Conservation (phyloP, 2,113 vertebrate species). For the Triplophysa rosa region DNA sequence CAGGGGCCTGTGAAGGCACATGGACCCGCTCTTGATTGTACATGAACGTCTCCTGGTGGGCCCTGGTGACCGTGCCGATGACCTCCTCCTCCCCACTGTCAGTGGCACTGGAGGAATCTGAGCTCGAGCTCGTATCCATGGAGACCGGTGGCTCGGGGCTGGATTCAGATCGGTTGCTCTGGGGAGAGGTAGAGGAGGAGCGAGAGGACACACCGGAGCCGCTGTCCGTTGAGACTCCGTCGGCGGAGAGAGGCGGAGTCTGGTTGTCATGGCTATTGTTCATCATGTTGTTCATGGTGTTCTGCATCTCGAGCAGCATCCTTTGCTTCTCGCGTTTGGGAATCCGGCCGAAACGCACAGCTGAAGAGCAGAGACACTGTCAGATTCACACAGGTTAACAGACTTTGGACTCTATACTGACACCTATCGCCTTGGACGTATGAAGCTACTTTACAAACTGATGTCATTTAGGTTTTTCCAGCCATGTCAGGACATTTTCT, state of each 20-base stretch:
- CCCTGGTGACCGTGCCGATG: slow-evolving; percentile 84
- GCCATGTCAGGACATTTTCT: too few species aligned
- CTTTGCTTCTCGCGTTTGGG: slow-evolving; percentile 95
- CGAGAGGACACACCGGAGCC: slow-evolving; percentile 62
- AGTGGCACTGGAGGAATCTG: slow-evolving; percentile 60
- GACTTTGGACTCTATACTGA: neutral
- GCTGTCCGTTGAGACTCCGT: slow-evolving; percentile 58
- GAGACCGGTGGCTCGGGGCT: slow-evolving; percentile 48
- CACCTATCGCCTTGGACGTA: too few species aligned
- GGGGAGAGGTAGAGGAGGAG: slow-evolving; percentile 56
- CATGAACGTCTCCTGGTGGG: slow-evolving; percentile 91
- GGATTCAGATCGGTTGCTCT: slow-evolving; percentile 58
- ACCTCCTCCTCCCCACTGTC: slow-evolving; percentile 89
- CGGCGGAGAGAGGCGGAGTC: slow-evolving; percentile 16
- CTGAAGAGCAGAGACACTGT: slow-evolving; percentile 66
- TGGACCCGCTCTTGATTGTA: slow-evolving; percentile 86
- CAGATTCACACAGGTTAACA: neutral
- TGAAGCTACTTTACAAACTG: too few species aligned
- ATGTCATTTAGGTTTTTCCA: too few species aligned
- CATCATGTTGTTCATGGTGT: slow-evolving; percentile 97
- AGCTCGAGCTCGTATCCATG: slow-evolving; percentile 71
- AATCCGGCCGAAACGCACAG: slow-evolving; percentile 95
- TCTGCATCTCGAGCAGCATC: slow-evolving; percentile 97
- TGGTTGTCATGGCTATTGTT: slow-evolving; percentile 69
- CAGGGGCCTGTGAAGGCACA: slow-evolving; percentile 54